Percentiles rank a stretch among this genome's conserved stretches.
Conservation (phyloP, 2,888 invertebrate species). For the Neelides folsomi region DNA sequence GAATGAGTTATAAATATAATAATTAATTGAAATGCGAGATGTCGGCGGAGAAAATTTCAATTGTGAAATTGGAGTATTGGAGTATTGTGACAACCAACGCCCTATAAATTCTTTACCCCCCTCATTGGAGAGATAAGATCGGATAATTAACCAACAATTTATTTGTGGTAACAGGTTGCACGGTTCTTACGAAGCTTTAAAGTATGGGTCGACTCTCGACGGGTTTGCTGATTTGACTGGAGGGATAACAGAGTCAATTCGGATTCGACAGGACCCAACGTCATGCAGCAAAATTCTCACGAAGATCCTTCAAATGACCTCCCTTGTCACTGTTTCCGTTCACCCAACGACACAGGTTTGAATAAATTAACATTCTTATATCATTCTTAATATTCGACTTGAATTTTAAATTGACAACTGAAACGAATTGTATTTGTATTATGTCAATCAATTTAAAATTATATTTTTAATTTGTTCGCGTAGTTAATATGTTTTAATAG, state of each 20-base stretch:
- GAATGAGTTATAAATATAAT: no score
- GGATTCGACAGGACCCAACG: slow-evolving; percentile 56
- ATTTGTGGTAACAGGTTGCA: slow-evolving; percentile 51
- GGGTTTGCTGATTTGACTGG: slow-evolving; percentile 79
- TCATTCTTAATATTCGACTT: neutral
- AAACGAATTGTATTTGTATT: no score
- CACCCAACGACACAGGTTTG: slow-evolving; percentile 38
- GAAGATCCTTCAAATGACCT: slow-evolving; percentile 64
- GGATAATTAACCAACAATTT: neutral
- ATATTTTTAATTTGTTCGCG: no score
- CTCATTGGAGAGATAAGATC: no score
- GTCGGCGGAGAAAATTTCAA: no score
- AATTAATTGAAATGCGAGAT: no score
- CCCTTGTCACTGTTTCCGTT: slow-evolving; percentile 66
- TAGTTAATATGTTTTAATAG: no score
- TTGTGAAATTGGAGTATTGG: no score
- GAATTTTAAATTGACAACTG: neutral
- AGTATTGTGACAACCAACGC: no score
- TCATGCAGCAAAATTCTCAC: slow-evolving; percentile 53
- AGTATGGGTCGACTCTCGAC: slow-evolving; percentile 77
- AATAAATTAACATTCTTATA: slow-evolving; percentile 2
- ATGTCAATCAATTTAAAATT: no score
- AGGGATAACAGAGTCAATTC: slow-evolving; percentile 71
- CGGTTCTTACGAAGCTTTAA: slow-evolving; percentile 83
- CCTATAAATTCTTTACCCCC: no score